phyloP scores from a whole-genome alignment of 2,888 invertebrate species.

The Netelia inedita region DNA sequence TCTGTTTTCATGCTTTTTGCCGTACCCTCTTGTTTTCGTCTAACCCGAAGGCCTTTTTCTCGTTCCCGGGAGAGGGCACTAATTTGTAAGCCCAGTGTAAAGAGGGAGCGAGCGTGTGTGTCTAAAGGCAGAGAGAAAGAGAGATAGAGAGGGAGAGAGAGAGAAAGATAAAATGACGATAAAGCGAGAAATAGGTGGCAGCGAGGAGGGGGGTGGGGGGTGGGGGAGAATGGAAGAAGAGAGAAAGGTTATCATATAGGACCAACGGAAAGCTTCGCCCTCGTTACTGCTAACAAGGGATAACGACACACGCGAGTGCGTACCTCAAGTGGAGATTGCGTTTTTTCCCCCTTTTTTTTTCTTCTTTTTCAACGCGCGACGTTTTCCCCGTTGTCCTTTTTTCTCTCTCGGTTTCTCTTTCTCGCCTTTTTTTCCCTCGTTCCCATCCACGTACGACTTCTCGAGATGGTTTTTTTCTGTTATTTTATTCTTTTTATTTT shows the following conservation, averaged over 20 bases:
- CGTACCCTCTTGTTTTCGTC: background rate
- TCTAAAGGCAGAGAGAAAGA: constrained; percentile 26
- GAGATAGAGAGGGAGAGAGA: constrained; percentile 30
- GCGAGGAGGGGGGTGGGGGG: constrained; percentile 14
- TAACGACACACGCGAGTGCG: constrained; percentile 79
- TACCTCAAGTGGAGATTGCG: constrained; percentile 72
- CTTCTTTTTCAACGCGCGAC: constrained; percentile 45
- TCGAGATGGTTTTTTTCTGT: constrained; percentile 5
- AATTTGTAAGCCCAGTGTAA: constrained; percentile 64
- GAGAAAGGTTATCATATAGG: constrained; percentile 45
- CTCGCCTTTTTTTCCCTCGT: background rate
- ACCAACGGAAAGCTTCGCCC: constrained; percentile 68
- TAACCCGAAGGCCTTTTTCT: constrained; percentile 9
- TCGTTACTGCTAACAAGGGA: constrained; percentile 83
- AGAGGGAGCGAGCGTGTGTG: constrained; percentile 13
- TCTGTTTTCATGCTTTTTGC: background rate
- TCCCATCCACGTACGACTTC: background rate
- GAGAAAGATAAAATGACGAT: constrained; percentile 19
- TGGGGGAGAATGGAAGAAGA: constrained; percentile 18
- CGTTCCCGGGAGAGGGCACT: constrained; percentile 33
- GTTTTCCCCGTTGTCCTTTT: constrained; percentile 37
- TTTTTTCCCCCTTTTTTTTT: constrained; percentile 44
- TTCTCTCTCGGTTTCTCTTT: constrained; percentile 46
- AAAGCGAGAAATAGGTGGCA: constrained; percentile 15
- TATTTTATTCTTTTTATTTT: constrained; percentile 4